Conservation (phyloP, 2,888 invertebrate species). For the Leistus spinibarbis region DNA sequence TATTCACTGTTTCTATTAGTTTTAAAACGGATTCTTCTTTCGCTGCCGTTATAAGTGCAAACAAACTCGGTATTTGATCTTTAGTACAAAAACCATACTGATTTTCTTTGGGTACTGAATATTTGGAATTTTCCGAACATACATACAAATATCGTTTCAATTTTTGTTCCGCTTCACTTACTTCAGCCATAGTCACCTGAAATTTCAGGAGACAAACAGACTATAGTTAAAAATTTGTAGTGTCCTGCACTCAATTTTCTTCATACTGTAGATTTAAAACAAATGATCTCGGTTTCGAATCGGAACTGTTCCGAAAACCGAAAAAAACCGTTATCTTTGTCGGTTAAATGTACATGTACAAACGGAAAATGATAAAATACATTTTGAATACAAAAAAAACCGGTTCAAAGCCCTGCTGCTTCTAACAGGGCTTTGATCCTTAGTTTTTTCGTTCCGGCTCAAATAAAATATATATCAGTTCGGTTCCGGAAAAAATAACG, state of each 20-base stretch:
- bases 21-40: slow-evolving; percentile 17
- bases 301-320: too few relatives aligned
- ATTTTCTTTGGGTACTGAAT: slow-evolving; percentile 42
- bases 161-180: slow-evolving; percentile 43
- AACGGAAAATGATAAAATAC: too few relatives aligned
- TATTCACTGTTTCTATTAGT: slow-evolving; percentile 22
- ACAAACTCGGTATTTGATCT: slow-evolving; percentile 17
- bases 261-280: too few relatives aligned
- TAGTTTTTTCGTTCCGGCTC: too few relatives aligned
- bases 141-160: slow-evolving; percentile 50
- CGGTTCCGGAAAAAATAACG: too few relatives aligned
- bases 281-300: too few relatives aligned
- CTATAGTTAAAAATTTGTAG: slow-evolving; percentile 52
- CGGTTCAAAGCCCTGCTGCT: too few relatives aligned
- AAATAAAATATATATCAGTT: too few relatives aligned
- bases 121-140: slow-evolving; percentile 45
- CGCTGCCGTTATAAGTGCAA: slow-evolving; percentile 18
- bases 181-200: background rate
- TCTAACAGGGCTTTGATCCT: too few relatives aligned
- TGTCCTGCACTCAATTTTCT: slow-evolving; percentile 48
- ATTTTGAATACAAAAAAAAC: too few relatives aligned
- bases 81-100: slow-evolving; percentile 10
- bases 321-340: too few relatives aligned
- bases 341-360: too few relatives aligned
- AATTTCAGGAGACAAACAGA: slow-evolving; percentile 45